These are phyloP conservation scores for Coreoperca whiteheadi DNA, from an alignment of 2,113 vertebrate species.

Conservation along the genomic window DNA sequence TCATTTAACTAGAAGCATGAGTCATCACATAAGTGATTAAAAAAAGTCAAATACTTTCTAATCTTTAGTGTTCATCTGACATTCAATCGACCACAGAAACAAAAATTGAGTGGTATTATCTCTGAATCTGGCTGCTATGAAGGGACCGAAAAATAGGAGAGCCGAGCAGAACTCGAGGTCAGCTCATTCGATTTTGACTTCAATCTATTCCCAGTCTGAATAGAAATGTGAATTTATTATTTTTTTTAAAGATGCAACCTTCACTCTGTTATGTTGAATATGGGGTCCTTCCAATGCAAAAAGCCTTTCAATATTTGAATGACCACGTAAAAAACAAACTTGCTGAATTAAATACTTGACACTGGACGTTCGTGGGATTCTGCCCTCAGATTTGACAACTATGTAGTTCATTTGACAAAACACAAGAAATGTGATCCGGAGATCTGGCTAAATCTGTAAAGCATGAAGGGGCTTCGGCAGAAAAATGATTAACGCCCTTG, in stretches of 20 bases:
- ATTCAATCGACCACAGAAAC: neutral
- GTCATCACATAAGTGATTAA: neutral
- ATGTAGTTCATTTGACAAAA: neutral
- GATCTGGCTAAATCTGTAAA: neutral
- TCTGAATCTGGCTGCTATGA: neutral
- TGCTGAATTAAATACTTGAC: constrained; percentile 10
- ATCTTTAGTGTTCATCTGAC: neutral
- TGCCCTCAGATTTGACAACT: neutral
- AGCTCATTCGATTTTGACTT: constrained; percentile 21
- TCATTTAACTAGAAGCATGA: neutral
- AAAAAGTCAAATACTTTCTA: neutral
- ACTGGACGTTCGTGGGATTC: neutral
- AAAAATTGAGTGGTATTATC: neutral
- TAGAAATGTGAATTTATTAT: neutral
- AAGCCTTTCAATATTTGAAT: constrained; percentile 22
- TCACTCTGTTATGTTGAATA: constrained; percentile 29
- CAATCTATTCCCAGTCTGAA: constrained; percentile 34
- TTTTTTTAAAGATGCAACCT: constrained; percentile 29
- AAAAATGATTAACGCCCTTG: neutral
- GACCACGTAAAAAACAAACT: neutral
- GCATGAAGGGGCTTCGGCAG: neutral
- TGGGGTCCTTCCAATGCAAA: neutral
- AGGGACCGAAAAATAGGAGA: neutral
- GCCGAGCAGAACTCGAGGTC: constrained; percentile 25
- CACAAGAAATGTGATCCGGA: neutral